Evolutionary conservation across 1,140 invertebrate genomes (phyloP), one percentile per base, ranked within the genome.

Genomic region (Drosophila littoralis): DNA sequence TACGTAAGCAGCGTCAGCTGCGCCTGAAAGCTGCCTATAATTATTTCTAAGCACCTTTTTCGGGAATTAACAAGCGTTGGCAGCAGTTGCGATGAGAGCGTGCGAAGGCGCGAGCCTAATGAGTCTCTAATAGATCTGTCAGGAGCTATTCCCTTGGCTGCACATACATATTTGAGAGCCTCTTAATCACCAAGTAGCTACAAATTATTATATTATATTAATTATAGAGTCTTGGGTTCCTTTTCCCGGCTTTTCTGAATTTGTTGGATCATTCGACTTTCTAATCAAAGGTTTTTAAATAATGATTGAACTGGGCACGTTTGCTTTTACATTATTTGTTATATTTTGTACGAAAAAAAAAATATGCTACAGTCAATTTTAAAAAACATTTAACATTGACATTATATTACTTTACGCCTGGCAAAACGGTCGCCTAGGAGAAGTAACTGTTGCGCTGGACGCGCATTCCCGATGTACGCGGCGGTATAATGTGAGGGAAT

Each of bases 1-100:
- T 89, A 88, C 83, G 84, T 88, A 88, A 88, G 60, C 73, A 32
- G 33, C 50, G 15, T n/a, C 54, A 52, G 15, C 66, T 40, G 52
- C 40, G 68, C 82, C 71, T 64, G 77, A 65, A 77, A 67, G 46
- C 64, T 60, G 64, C 63, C 71, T 60, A 69, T 69, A 68, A 74
- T 74, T 74, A 74, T 68, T 55, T 61, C 65, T 40, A 54, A 74
- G 57, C 71, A 69, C 65, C 65, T 68, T 68, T 52, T 67, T 43
- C 9, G 40, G 64, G 55, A 64, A 55, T 57, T 64, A 45, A 63
- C 33, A 48, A 55, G 67, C 52, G 22, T 43, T 35, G 13, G 33
- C 51, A 54, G 33, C 33, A 54, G 32, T 6, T 7, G 13, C 5
- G 58, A 22, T 32, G 59, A 7, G 36, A 17, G 36, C 15, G 46